phyloP scores from a whole-genome alignment of 30 jellyfish, hydroid and myxozoan species.

The Phacellophora camtschatica region DNA sequence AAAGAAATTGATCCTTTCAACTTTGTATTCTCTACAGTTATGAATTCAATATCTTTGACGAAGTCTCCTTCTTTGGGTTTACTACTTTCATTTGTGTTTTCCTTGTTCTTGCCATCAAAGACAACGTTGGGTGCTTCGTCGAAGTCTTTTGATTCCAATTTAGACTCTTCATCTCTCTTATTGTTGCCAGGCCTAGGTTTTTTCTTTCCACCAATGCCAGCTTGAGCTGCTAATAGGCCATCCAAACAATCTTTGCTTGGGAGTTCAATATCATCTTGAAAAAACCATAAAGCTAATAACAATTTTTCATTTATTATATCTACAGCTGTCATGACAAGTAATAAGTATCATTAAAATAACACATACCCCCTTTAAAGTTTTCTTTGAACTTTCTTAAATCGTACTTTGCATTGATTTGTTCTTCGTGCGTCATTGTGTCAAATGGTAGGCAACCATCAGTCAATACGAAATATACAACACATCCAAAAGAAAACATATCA shows the following conservation, averaged over 20 bases:
- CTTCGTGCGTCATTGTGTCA: no score
- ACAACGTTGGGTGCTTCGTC: background rate
- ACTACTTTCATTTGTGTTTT: background rate
- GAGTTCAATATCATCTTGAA: background rate
- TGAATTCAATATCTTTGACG: slow-evolving; percentile 3
- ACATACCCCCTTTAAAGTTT: no score
- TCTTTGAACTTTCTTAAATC: no score
- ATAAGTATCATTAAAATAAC: no score
- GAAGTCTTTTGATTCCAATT: background rate
- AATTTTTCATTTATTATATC: no score
- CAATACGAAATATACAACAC: no score
- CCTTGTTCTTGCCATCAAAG: background rate
- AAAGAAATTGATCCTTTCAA: background rate
- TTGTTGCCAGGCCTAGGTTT: background rate
- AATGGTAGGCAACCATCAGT: no score
- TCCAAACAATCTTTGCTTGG: background rate
- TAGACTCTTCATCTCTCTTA: background rate
- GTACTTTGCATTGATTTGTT: no score
- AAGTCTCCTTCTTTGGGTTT: background rate
- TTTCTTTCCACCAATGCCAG: background rate
- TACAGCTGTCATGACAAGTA: no score
- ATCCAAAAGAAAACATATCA: no score
- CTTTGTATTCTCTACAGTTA: background rate
- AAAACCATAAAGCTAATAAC: no score
- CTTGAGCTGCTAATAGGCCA: background rate